These are phyloP conservation scores for Trinectes maculatus DNA, from an alignment of 2,113 vertebrate species.

Conservation along the genomic window DNA sequence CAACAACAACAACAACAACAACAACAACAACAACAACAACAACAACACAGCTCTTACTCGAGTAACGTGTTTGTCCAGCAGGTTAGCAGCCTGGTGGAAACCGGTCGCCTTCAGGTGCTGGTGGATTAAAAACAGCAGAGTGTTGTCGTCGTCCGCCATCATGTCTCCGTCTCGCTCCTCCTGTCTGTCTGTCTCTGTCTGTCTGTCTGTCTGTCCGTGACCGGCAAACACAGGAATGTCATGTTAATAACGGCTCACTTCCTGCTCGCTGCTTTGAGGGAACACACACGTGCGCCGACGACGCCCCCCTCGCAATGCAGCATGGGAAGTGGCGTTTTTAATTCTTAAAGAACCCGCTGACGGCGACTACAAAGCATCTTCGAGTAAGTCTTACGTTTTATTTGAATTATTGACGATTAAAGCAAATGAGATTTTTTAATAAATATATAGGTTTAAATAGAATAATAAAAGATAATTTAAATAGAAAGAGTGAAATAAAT, in stretches of 20 bases:
- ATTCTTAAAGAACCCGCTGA: fast-evolving
- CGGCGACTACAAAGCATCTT: neutral
- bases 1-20: too few relatives aligned
- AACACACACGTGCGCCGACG: conserved; percentile 1
- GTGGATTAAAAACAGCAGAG: conserved; percentile 68
- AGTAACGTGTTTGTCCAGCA: conserved; percentile 66
- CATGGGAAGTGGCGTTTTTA: conserved; percentile 56
- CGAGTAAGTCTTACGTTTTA: neutral
- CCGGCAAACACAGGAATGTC: too few relatives aligned
- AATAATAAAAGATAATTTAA: too few relatives aligned
- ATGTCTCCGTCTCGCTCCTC: conserved; percentile 50
- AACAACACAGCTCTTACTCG: too few relatives aligned
- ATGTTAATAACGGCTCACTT: conserved; percentile 31
- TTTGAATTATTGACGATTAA: too few relatives aligned
- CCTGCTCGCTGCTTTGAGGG: conserved; percentile 33
- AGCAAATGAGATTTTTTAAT: too few relatives aligned
- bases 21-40: too few relatives aligned
- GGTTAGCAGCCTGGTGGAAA: conserved; percentile 64
- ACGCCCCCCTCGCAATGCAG: conserved; percentile 61
- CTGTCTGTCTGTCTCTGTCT: too few relatives aligned
- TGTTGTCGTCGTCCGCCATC: conserved; percentile 50
- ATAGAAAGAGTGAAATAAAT: too few relatives aligned
- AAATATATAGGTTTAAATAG: too few relatives aligned
- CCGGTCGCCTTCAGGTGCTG: conserved; percentile 71
- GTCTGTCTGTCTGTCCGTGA: too few relatives aligned